Conservation (phyloP, 1,140 invertebrate genomes). For the Lethocerus indicus region DNA sequence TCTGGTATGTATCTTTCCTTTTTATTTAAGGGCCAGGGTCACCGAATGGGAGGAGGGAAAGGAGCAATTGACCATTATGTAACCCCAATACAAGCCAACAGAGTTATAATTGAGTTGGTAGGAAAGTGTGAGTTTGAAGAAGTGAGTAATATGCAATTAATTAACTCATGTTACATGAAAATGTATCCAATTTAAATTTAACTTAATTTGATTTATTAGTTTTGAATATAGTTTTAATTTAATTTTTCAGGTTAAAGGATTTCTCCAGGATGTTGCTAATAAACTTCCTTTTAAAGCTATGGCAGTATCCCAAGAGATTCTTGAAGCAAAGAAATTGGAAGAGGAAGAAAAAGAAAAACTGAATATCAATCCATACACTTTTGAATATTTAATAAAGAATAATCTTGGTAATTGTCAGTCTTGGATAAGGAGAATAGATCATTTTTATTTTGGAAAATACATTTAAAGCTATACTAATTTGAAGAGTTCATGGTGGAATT, state of each 20-base stretch:
- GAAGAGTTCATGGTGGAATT: too few relatives aligned
- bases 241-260: constrained; percentile 33
- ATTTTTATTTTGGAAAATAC: constrained; percentile 76
- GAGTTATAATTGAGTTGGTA: constrained; percentile 90
- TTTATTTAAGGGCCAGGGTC: constrained; percentile 48
- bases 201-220: constrained; percentile 2
- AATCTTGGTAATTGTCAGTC: constrained; percentile 76
- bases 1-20: background rate
- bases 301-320: constrained; percentile 60
- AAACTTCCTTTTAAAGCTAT: constrained; percentile 79
- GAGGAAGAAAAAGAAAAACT: constrained; percentile 45
- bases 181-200: background rate
- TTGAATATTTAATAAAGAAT: constrained; percentile 86
- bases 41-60: constrained; percentile 92
- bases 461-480: too few relatives aligned
- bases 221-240: constrained; percentile 8
- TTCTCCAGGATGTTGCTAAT: constrained; percentile 48
- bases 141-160: constrained; percentile 29
- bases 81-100: constrained; percentile 74
- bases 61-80: constrained; percentile 89
- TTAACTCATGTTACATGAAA: background rate
- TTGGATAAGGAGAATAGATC: constrained; percentile 70
- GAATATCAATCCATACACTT: constrained; percentile 76
- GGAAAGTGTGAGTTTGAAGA: constrained; percentile 78
- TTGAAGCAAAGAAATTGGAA: constrained; percentile 40